Evolutionary conservation across 1,140 invertebrate genomes (phyloP).

Genomic region (Drosophila pallidifrons): DNA sequence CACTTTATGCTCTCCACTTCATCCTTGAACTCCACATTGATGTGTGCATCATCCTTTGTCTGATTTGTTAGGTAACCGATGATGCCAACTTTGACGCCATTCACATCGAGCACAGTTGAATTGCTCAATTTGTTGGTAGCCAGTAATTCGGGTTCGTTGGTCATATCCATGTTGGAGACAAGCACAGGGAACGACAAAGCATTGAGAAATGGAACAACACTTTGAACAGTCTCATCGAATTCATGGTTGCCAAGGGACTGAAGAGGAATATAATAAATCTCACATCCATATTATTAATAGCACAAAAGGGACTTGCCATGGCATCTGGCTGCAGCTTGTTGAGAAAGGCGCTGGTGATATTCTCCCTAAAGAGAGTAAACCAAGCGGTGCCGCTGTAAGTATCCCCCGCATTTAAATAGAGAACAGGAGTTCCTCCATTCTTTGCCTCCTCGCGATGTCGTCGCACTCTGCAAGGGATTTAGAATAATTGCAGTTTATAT

Average conservation of each 20-base stretch:
- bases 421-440: conserved; percentile 86
- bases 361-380: conserved; percentile 92
- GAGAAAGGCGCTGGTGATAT: conserved; percentile 90
- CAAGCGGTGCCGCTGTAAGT: conserved; percentile 94
- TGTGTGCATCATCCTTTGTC: conserved; percentile 88
- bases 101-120: conserved; percentile 89
- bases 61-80: conserved; percentile 96
- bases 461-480: conserved; percentile 85
- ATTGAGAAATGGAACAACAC: conserved; percentile 91
- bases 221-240: conserved; percentile 92
- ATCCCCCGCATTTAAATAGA: conserved; percentile 95
- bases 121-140: conserved; percentile 85
- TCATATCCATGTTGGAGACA: conserved; percentile 91
- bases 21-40: conserved; percentile 89
- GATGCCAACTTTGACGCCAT: conserved; percentile 90
- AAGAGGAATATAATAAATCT: conserved; percentile 71
- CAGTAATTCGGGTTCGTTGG: conserved; percentile 87
- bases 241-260: conserved; percentile 97
- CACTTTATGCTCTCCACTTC: conserved; percentile 89
- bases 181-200: conserved; percentile 90
- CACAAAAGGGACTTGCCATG: conserved; percentile 88
- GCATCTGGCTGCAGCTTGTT: conserved; percentile 92
- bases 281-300: not conserved
- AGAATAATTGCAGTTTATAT: too few relatives aligned
- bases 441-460: conserved; percentile 86